A percentile compares a stretch with the other conserved stretches of the same genome.
Evolutionary conservation across 1,140 invertebrate species (phyloP).

Genomic region (Polypedilum vanderplanki): DNA sequence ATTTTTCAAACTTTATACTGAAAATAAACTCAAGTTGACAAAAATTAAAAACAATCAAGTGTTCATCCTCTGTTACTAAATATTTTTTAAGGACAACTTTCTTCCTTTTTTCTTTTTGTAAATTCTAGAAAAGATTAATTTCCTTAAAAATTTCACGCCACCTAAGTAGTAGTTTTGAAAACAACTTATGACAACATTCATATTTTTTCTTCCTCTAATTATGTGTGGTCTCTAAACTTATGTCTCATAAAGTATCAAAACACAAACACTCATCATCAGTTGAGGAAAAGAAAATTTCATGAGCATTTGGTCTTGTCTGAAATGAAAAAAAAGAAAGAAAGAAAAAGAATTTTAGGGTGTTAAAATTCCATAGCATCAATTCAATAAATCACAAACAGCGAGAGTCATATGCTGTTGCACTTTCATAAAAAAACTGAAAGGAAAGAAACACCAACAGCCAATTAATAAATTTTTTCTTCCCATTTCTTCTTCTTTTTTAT

Average conservation of each 20-base stretch:
- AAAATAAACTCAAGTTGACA: too few relatives aligned
- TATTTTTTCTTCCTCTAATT: not conserved
- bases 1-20: too few relatives aligned
- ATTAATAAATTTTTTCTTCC: constrained; percentile 27
- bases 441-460: constrained; percentile 20
- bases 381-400: constrained; percentile 7
- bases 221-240: constrained; percentile 6
- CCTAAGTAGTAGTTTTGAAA: too few relatives aligned
- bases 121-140: too few relatives aligned
- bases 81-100: too few relatives aligned
- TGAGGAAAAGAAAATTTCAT: not conserved
- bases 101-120: too few relatives aligned
- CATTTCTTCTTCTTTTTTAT: not conserved
- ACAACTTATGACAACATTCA: too few relatives aligned
- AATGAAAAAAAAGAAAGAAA: not conserved
- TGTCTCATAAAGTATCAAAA: constrained; percentile 12
- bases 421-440: not conserved
- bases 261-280: constrained; percentile 1
- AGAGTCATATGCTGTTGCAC: not conserved
- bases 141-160: too few relatives aligned
- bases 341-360: not conserved
- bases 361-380: constrained; percentile 24
- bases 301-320: not conserved
- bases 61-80: too few relatives aligned
- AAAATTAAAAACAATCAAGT: too few relatives aligned